Base-by-base conservation (phyloP, 1,140 invertebrate species). In the Hylaeus anthracinus region DNA sequence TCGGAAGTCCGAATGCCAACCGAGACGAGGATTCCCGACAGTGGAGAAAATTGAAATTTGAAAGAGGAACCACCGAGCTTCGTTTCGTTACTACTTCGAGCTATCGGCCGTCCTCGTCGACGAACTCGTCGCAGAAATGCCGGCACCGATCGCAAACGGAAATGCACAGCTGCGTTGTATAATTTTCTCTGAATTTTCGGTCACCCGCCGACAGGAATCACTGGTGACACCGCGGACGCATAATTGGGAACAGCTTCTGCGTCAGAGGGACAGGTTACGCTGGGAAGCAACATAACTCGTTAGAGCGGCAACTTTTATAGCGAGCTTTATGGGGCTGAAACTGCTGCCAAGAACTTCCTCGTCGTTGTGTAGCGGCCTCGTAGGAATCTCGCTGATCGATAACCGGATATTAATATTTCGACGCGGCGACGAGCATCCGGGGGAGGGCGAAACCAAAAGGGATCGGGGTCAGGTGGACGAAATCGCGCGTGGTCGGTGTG, bases 401-500 rank as follows among this genome's bases (percentile, higher is more conserved):
- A 67, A 67, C 65, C 65, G 65, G 65, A 67, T 67, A 67, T 67
- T 67, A 67, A 67, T 67, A 67, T 67, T 67, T 67, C 45, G n/a
- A n/a, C 3, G 45, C 10, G 3, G 45, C 6, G 10, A 2, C 51
- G 51, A 51, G 9, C 51, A 51, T 51, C 51, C 51, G 51, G 51
- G 51, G 51, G 6, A 56, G 51, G 51, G 51, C 51, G 8, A 66
- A 66, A 66, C 64, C 48, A 26, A 66, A 66, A n/a, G 65, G 45
- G 65, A 51, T 67, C n/a, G n/a, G 9, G 65, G 65, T 67, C 65
- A 67, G 45, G n/a, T 67, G 45, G 45, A 26, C 9, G 9, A n/a
- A 10, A 2, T 4, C n/a, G 43, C 43, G 12, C 12, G 12, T 14
- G 14, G 26, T 26, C 26, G 55, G 51, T 51, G 51, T 45, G 51